These are phyloP conservation scores for Rhizoglyphus robini DNA, from an alignment of 1,140 invertebrate species.

Conservation along the genomic window DNA sequence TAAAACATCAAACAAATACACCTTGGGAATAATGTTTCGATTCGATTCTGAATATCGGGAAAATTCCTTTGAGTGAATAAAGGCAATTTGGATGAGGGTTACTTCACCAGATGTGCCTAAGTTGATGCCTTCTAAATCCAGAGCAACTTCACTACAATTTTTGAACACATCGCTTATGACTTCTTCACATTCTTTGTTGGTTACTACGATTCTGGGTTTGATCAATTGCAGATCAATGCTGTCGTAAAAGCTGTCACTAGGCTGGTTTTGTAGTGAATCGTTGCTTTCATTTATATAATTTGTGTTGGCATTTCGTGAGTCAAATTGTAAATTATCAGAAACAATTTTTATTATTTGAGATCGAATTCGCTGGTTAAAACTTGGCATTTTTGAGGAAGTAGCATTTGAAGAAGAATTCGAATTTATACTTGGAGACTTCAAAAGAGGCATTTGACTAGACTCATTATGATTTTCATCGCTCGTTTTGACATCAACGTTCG, in stretches of 20 bases:
- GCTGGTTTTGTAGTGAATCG: neutral
- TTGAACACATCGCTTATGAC: conserved; percentile 60
- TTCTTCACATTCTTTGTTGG: conserved; percentile 45
- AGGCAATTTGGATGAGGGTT: conserved; percentile 71
- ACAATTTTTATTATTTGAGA: conserved; percentile 36
- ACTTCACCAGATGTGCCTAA: conserved; percentile 51
- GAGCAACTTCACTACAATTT: conserved; percentile 47
- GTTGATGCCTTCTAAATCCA: conserved; percentile 84
- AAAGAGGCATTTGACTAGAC: too few species aligned
- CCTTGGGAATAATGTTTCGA: conserved; percentile 35
- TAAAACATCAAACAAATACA: conserved; percentile 69
- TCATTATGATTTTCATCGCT: neutral
- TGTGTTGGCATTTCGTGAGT: neutral
- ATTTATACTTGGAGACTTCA: neutral
- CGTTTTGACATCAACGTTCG: too few species aligned
- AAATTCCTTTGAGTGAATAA: conserved; percentile 33
- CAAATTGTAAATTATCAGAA: conserved; percentile 51
- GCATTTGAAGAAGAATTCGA: neutral
- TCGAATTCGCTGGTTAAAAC: conserved; percentile 26
- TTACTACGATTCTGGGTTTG: conserved; percentile 26
- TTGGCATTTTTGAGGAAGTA: neutral
- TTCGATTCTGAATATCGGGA: neutral
- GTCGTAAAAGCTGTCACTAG: neutral
- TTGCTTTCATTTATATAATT: neutral
- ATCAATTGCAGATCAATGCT: conserved; percentile 15